Percentiles rank a stretch among this genome's conserved stretches.
phyloP scores from a whole-genome alignment of 2,888 invertebrate species.

The Nemurella pictetii region DNA sequence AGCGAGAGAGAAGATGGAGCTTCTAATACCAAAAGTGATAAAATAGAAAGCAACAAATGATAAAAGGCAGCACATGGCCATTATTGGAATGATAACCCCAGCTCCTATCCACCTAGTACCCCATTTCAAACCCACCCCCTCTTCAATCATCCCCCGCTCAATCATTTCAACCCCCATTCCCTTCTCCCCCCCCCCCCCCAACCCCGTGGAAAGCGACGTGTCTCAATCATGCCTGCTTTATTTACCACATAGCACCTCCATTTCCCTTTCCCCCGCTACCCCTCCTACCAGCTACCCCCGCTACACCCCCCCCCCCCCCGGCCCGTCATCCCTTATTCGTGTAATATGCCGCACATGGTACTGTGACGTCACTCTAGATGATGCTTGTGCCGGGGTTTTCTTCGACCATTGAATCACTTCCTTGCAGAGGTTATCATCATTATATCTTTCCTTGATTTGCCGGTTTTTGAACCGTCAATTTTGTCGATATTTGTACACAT shows the following conservation, averaged over 20 bases:
- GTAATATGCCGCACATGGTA: too few relatives aligned
- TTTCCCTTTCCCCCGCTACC: background rate
- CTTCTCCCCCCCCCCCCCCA: background rate
- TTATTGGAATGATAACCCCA: conserved; percentile 8
- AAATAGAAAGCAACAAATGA: background rate
- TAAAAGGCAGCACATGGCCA: background rate
- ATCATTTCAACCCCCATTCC: background rate
- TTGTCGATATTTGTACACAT: too few relatives aligned
- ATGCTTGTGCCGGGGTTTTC: too few relatives aligned
- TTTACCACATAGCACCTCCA: background rate
- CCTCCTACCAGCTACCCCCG: background rate
- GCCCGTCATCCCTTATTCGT: background rate
- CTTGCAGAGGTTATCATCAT: too few relatives aligned
- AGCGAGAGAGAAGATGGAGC: too few relatives aligned
- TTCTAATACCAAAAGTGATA: background rate
- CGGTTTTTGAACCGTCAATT: too few relatives aligned
- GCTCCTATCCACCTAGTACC: background rate
- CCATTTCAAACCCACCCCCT: background rate
- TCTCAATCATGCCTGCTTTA: background rate
- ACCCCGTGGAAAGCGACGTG: too few relatives aligned
- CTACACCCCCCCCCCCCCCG: background rate
- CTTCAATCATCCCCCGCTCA: background rate
- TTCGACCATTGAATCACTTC: too few relatives aligned
- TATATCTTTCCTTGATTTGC: too few relatives aligned
- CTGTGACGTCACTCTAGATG: too few relatives aligned